Conservation (phyloP, 2,888 invertebrate genomes). For the Dryococelus australis region DNA sequence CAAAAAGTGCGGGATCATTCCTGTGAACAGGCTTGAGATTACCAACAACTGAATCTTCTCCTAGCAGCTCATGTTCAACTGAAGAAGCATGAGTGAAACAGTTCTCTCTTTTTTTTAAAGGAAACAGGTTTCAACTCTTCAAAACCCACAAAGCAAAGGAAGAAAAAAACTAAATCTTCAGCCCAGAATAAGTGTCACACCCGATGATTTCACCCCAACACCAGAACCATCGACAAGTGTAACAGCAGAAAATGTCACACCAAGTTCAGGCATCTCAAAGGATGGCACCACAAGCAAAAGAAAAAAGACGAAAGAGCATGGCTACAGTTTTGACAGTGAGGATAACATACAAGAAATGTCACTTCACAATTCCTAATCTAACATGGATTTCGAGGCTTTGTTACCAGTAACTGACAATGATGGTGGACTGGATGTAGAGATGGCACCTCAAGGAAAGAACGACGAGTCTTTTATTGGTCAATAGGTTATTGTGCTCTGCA, state of each 20-base stretch:
- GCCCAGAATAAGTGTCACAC: not conserved
- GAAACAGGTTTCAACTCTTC: not conserved
- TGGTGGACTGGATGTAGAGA: not conserved
- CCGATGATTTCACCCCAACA: not conserved
- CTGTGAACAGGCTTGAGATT: conserved; percentile 23
- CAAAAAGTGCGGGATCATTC: not conserved
- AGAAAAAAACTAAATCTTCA: not conserved
- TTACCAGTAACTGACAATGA: not conserved
- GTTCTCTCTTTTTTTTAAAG: not conserved
- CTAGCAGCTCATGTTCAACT: not conserved
- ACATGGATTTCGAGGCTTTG: not conserved
- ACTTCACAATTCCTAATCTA: not conserved
- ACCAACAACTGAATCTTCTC: not conserved
- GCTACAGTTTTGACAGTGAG: not conserved
- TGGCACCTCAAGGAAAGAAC: not conserved
- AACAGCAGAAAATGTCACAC: not conserved
- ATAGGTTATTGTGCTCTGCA: not conserved
- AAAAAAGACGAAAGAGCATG: not conserved
- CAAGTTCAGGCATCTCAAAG: conserved; percentile 5
- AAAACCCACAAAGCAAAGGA: not conserved
- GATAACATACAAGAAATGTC: not conserved
- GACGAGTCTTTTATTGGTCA: not conserved
- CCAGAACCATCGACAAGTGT: not conserved
- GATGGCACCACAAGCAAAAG: not conserved
- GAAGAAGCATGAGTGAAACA: not conserved